Percentiles rank a stretch among this genome's conserved stretches.
phyloP scores from a whole-genome alignment of 2,888 invertebrate species.

The Beris morrisii region DNA sequence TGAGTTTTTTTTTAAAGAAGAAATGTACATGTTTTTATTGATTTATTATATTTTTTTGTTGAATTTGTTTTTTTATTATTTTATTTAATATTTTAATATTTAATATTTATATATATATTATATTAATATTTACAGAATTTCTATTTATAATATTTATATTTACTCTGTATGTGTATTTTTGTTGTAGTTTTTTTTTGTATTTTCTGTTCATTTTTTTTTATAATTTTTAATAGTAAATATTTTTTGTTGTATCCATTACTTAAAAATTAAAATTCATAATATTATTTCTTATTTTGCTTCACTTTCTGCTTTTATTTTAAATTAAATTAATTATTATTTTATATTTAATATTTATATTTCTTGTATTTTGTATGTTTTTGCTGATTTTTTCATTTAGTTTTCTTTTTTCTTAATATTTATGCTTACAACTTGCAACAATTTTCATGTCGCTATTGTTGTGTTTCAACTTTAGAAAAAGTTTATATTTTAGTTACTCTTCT shows the following conservation, averaged over 20 bases:
- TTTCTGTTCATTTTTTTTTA: constrained; percentile 38
- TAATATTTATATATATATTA: constrained; percentile 24
- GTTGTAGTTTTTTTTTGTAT: constrained; percentile 45
- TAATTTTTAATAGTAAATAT: constrained; percentile 34
- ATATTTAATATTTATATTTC: constrained; percentile 38
- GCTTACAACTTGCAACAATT: constrained; percentile 27
- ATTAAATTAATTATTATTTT: constrained; percentile 27
- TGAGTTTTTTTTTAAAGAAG: constrained; percentile 2
- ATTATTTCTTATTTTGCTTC: constrained; percentile 41
- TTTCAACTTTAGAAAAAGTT: constrained; percentile 15
- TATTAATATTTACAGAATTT: constrained; percentile 31
- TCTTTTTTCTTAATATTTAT: constrained; percentile 35
- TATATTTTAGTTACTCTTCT: constrained; percentile 25
- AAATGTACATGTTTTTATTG: no score
- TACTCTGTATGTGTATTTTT: constrained; percentile 21
- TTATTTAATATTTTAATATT: constrained; percentile 33
- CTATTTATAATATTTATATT: constrained; percentile 25
- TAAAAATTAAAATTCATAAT: constrained; percentile 55
- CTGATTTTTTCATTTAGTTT: constrained; percentile 37
- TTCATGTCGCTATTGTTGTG: constrained; percentile 33
- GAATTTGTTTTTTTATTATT: background rate
- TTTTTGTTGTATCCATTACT: constrained; percentile 44
- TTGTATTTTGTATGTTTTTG: constrained; percentile 19
- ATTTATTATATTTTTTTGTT: constrained; percentile 3
- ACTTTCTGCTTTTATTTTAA: constrained; percentile 36